Evolutionary conservation across 1,140 invertebrate species (phyloP), one percentile per base, ranked within the genome.

Genomic region (Micrasema minimum): DNA sequence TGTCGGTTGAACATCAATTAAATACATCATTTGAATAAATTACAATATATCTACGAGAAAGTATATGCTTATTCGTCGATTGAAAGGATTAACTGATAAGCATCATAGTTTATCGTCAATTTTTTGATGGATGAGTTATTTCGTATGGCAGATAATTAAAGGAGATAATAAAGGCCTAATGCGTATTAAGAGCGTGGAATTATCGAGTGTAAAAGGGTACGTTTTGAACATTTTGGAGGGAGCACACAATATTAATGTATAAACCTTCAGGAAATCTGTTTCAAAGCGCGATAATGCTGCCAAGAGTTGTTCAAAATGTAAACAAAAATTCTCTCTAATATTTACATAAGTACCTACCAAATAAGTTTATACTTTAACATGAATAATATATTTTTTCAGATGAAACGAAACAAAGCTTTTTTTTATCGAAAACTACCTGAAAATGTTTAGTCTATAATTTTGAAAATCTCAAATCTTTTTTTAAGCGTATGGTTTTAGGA

Each of bases 141-240:
- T 55, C 31, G n/a, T 55, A 55, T 31, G 10, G 26, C 51, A 55
- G 22, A 55, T 55, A 55, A 55, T 55, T 26, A 55, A 55, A 14
- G 51, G 23, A 10, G 51, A 35, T 35, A 55, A 55, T n/a, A n/a
- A 37, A 55, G 51, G 51, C 51, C 37, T 55, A 37, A 31, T 55
- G 7, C 51, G 18, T 12, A 55, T 55, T 55, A 55, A 55, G 37
- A n/a, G n/a, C n/a, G n/a, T 18, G 51, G 51, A 55, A 55, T 55
- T 37, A 55, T 35, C 51, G 37, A 22, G 23, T 51, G 48, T 22
- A 22, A 18, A 22, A 22, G 48, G 48, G 48, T 22, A n/a, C 12
- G 41, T n/a, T 12, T n/a, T 41, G 14, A 10, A 4, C 41, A n/a
- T 12, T 3, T 2, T 43, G 7, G 12, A n/a, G 12, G 51, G 26